Percentiles rank a stretch among this genome's conserved stretches.
These are phyloP conservation scores for Campoletis raptor DNA, from an alignment of 2,888 invertebrate species.

Conservation along the genomic window DNA sequence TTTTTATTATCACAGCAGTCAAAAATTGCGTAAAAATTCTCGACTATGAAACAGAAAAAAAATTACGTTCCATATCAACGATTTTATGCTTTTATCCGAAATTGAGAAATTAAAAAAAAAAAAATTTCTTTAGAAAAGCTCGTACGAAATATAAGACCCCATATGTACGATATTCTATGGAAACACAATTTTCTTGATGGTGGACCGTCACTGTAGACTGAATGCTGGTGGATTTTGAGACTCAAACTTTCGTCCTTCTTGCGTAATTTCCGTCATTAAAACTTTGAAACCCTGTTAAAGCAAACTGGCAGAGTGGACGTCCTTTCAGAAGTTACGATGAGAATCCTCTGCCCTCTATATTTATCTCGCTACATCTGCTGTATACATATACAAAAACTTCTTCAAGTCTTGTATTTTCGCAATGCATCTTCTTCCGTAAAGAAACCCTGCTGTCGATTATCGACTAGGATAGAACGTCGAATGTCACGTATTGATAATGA, in stretches of 20 bases:
- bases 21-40: too few species aligned
- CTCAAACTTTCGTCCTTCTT: slow-evolving; percentile 62
- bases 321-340: slow-evolving; percentile 43
- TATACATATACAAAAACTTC: slow-evolving; percentile 15
- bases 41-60: too few species aligned
- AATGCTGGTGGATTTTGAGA: slow-evolving; percentile 64
- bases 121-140: neutral
- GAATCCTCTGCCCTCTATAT: slow-evolving; percentile 24
- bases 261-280: slow-evolving; percentile 69
- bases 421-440: slow-evolving; percentile 3
- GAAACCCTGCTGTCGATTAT: slow-evolving; percentile 2
- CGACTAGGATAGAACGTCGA: slow-evolving; percentile 42
- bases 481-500: slow-evolving; percentile 4
- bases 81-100: too few species aligned
- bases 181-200: slow-evolving; percentile 23
- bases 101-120: neutral
- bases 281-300: slow-evolving; percentile 66
- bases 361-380: neutral
- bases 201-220: neutral
- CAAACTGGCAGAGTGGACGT: slow-evolving; percentile 57
- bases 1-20: too few species aligned
- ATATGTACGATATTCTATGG: neutral
- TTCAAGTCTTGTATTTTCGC: neutral
- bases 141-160: neutral
- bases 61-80: too few species aligned